Conservation (phyloP, 2,888 invertebrate genomes). For the Xanthorhoe designata region DNA sequence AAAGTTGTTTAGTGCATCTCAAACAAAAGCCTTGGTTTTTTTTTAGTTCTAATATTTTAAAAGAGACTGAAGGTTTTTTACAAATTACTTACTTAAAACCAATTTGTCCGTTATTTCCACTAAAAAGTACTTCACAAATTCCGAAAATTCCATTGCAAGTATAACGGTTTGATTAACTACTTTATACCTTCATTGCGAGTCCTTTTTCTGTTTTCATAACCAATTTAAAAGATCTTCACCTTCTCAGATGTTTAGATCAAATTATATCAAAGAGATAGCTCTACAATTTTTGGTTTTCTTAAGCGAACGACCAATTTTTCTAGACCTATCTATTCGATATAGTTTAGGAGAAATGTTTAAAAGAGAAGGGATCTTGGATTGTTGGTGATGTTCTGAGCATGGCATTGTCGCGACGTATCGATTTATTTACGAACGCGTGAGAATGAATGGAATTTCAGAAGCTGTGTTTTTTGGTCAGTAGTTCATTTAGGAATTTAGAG, state of each 20-base stretch:
- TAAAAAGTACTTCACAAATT: conserved; percentile 28
- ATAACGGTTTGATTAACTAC: conserved; percentile 39
- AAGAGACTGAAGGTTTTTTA: background rate
- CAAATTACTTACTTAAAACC: background rate
- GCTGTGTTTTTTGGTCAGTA: conserved; percentile 38
- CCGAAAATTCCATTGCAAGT: conserved; percentile 29
- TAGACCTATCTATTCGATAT: conserved; percentile 1
- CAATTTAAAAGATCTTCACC: conserved; percentile 26
- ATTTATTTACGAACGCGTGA: conserved; percentile 47
- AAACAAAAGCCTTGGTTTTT: too few relatives aligned
- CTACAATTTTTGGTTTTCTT: conserved; percentile 21
- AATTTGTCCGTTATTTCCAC: conserved; percentile 21
- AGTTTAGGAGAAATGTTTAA: background rate
- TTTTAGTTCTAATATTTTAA: too few relatives aligned
- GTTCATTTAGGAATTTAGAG: conserved; percentile 38
- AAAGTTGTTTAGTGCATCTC: too few relatives aligned
- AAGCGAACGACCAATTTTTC: conserved; percentile 5
- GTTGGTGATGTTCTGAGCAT: conserved; percentile 34
- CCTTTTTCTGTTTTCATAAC: conserved; percentile 41
- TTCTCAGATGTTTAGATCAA: background rate
- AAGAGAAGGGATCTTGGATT: conserved; percentile 23
- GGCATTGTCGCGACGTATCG: conserved; percentile 45
- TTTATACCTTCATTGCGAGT: conserved; percentile 37
- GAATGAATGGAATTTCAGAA: conserved; percentile 48
- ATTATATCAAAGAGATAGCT: conserved; percentile 1